Evolutionary conservation across 1,140 invertebrate genomes (phyloP).

Genomic region (Cherax quadricarinatus): DNA sequence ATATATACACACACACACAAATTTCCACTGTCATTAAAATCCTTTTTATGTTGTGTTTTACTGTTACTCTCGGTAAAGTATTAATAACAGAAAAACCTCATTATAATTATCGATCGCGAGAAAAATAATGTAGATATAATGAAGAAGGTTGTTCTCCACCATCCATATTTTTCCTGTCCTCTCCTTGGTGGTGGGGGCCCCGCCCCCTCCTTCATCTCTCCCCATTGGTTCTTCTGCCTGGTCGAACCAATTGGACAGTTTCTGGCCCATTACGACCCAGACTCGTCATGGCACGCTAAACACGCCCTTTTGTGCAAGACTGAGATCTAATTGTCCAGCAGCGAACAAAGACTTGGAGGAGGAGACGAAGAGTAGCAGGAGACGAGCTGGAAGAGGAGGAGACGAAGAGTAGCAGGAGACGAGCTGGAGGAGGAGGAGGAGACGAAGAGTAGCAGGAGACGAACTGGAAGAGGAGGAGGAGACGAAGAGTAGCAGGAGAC

Average conservation of each 20-base stretch:
- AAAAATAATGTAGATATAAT: conserved; percentile 3
- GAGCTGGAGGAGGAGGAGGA: background rate
- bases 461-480: background rate
- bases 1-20: no score
- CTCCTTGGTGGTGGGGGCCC: background rate
- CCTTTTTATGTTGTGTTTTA: no score
- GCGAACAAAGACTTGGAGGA: conserved; percentile 38
- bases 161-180: background rate
- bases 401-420: background rate
- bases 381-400: background rate
- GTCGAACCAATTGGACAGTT: conserved; percentile 46
- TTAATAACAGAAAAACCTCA: no score
- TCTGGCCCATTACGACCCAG: conserved; percentile 46
- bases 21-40: no score
- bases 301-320: conserved; percentile 48
- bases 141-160: background rate
- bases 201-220: background rate
- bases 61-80: no score
- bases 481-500: background rate
- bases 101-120: background rate
- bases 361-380: background rate
- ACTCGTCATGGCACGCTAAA: conserved; percentile 41
- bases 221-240: conserved; percentile 24
- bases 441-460: no score
- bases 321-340: conserved; percentile 44